Evolutionary conservation across 2,888 invertebrate species (phyloP), one percentile per base, ranked within the genome.

Genomic region (Phyllotreta striolata): DNA sequence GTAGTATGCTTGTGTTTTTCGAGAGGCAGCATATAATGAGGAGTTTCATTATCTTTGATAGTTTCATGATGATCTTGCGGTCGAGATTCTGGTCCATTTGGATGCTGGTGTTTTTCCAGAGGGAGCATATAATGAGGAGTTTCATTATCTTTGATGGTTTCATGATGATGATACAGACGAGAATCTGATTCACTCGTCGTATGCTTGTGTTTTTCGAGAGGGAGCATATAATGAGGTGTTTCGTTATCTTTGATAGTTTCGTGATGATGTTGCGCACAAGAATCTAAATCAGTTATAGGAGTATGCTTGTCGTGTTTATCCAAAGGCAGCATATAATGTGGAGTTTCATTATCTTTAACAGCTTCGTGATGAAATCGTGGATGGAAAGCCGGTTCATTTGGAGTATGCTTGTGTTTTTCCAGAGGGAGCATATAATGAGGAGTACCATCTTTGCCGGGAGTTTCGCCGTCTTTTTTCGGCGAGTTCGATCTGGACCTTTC

Each of bases 351-450:
- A 44, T 46, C 34, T 24, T 46, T 47, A 35, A 39, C 13, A 1
- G 13, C 40, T 8, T 24, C 24, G 49, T 12, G 54, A 34, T 6
- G 10, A 37, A 35, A 38, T 4, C 12, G 38, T 54, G 37, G n/a
- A 24, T 5, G n/a, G n/a, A n/a, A n/a, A n/a, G n/a, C 41, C 9
- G 7, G 9, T 40, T 35, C 40, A 3, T 9, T 14, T 44, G 44
- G 38, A 38, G 34, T 55, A n/a, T 60, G 38, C 63, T 13, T 14
- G 7, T 39, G 58, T 52, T 75, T 73, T 63, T 81, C 78, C 49
- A 80, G 68, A 46, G 80, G 79, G 62, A 70, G 66, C 80, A 80
- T 80, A 61, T 80, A 81, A 58, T 77, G 76, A 13, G 81, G 80
- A 38, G 75, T 46, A 56, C 77, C 74, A 43, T 71, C 70, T 24